phyloP scores from a whole-genome alignment of 2,113 vertebrate genomes.

The Sigmodon hispidus region DNA sequence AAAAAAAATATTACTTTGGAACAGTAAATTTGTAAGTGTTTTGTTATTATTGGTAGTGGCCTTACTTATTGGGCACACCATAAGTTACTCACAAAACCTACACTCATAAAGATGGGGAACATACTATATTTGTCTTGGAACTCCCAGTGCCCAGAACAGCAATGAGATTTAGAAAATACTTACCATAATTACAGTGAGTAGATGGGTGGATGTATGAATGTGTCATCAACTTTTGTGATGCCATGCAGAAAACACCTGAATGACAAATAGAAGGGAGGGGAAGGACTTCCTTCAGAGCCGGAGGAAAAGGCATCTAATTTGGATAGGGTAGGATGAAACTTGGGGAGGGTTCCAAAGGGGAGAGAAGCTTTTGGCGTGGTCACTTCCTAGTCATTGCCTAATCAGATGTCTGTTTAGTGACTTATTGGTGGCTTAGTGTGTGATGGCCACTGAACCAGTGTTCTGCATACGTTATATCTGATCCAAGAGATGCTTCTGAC shows the following conservation, averaged over 20 bases:
- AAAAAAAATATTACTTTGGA: background rate
- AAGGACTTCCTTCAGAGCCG: background rate
- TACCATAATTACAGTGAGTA: background rate
- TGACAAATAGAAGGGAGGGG: conserved; percentile 17
- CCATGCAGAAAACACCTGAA: background rate
- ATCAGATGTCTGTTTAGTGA: background rate
- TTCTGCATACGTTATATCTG: background rate
- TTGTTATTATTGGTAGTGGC: background rate
- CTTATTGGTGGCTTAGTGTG: background rate
- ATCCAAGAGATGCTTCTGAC: background rate
- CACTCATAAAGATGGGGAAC: background rate
- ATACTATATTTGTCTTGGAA: background rate
- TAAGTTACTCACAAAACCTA: background rate
- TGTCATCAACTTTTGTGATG: conserved; percentile 41
- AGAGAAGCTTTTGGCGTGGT: background rate
- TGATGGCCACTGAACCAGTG: background rate
- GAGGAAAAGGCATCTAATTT: background rate
- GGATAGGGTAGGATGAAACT: background rate
- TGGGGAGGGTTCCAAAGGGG: background rate
- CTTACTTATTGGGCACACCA: background rate
- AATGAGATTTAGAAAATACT: background rate
- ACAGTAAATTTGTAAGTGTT: background rate
- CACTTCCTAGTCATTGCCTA: background rate
- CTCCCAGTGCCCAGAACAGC: background rate
- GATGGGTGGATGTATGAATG: background rate